Percentiles rank a stretch among this genome's conserved stretches.
Conservation (phyloP, 1,140 invertebrate genomes). For the Hydropsyche tenuis region DNA sequence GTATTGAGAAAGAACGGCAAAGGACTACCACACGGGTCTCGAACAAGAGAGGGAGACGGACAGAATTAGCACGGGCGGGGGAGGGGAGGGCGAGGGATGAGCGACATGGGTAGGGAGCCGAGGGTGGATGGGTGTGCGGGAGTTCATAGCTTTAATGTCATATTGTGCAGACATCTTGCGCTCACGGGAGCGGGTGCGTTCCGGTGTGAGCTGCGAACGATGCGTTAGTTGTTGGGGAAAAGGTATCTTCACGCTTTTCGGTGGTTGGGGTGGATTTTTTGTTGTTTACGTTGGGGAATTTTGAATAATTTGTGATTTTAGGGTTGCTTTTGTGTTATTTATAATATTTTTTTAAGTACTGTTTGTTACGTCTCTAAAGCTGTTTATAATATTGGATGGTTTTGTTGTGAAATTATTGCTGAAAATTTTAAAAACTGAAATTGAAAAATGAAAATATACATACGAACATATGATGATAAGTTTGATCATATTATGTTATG, state of each 20-base stretch:
- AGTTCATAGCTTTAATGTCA: slow-evolving; percentile 46
- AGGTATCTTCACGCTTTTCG: slow-evolving; percentile 8
- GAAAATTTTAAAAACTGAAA: no score
- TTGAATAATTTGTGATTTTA: background rate
- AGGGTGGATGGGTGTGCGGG: background rate
- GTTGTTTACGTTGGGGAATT: no score
- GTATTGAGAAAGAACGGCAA: no score
- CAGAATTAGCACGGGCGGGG: slow-evolving; percentile 24
- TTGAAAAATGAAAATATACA: no score
- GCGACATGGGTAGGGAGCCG: background rate
- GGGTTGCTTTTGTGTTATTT: background rate
- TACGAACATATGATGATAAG: no score
- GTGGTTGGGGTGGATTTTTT: no score
- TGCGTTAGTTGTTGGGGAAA: background rate
- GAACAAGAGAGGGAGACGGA: slow-evolving; percentile 30
- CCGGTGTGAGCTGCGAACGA: slow-evolving; percentile 17
- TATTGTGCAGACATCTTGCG: slow-evolving; percentile 44
- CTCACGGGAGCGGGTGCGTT: slow-evolving; percentile 24
- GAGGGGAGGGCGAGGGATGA: slow-evolving; percentile 17
- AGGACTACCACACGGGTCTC: background rate
- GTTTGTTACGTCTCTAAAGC: no score
- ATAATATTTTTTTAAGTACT: no score
- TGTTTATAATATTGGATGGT: no score
- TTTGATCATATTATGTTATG: no score
- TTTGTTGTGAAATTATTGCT: no score